Evolutionary conservation across 2,797 vertebrate genomes (phyloP), one percentile per base, ranked within the genome.

Genomic region (Coracias cyanogaster): DNA sequence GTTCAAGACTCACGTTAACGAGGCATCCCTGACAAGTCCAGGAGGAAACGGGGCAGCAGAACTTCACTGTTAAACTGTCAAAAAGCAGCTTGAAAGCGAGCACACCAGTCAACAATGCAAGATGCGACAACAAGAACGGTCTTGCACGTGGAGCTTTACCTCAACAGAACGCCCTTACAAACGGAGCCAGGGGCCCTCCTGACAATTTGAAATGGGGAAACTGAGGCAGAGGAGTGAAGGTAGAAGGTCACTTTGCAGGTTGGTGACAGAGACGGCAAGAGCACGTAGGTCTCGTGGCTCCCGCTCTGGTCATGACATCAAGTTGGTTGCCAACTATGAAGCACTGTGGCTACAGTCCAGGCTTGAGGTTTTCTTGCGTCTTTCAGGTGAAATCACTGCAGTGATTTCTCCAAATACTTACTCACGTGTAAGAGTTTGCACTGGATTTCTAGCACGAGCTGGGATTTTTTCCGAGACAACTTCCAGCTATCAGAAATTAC

Each of bases 51-150:
- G 0, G 41, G 54, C 0, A 43, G 55, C 26, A 48, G 41, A 82
- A 72, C 22, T 46, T 33, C 15, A 3, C 15, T 16, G 18, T 6
- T 20, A 2, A 31, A 12, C 35, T 6, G 22, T 8, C n/a, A 19
- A 64, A 65, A 2, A 66, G 26, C 65, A 55, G 49, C 51, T 19
- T n/a, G 58, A 28, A 58, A 58, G 35, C 45, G 8, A 13, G 37
- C 25, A 10, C 35, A 2, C 6, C 3, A 58, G 66, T 2, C 41
- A 15, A 12, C 0, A 14, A 20, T 8, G 49, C 22, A 3, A 4
- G 61, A 10, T 9, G 3, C 0, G 26, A 10, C 49, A 18, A 5
- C 0, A 12, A n/a, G 21, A 25, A 15, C 2, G 5, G 28, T 14
- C 45, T 7, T 3, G 28, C 15, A 2, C 0, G 20, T 2, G 9